These are phyloP conservation scores for Drosophila formosana DNA, from an alignment of 2,888 invertebrate genomes.

Conservation along the genomic window DNA sequence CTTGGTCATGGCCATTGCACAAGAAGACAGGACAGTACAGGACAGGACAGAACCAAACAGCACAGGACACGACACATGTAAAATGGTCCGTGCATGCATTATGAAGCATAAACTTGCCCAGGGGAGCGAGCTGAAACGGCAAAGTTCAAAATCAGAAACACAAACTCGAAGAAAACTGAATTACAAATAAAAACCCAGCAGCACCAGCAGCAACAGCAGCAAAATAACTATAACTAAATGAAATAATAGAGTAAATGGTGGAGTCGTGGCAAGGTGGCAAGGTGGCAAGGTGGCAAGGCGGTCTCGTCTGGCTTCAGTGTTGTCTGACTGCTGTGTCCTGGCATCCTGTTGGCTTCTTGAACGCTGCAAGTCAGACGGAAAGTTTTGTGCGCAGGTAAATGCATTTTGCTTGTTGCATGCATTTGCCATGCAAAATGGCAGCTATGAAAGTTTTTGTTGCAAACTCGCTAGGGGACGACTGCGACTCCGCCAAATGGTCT, in stretches of 20 bases:
- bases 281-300: slow-evolving; percentile 6
- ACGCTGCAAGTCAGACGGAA: slow-evolving; percentile 23
- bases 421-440: slow-evolving; percentile 63
- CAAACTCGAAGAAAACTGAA: slow-evolving; percentile 61
- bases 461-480: slow-evolving; percentile 29
- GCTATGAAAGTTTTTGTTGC: slow-evolving; percentile 64
- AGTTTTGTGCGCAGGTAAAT: slow-evolving; percentile 60
- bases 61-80: slow-evolving; percentile 28
- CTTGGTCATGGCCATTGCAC: not conserved
- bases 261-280: slow-evolving; percentile 23
- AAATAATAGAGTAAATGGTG: slow-evolving; percentile 71
- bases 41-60: not conserved
- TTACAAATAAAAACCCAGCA: slow-evolving; percentile 31
- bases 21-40: not conserved
- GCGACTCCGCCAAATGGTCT: slow-evolving; percentile 51
- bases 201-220: slow-evolving; percentile 41
- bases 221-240: slow-evolving; percentile 68
- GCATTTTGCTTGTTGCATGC: slow-evolving; percentile 77
- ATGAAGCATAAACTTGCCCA: slow-evolving; percentile 62
- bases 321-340: not conserved
- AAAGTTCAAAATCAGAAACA: slow-evolving; percentile 77
- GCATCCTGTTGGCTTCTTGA: slow-evolving; percentile 25
- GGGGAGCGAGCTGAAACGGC: slow-evolving; percentile 47
- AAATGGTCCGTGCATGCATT: slow-evolving; percentile 52
- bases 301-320: not conserved